Percentiles rank a stretch among this genome's conserved stretches.
phyloP scores from a whole-genome alignment of 2,797 vertebrate genomes.

The Ctenosaura bakeri region DNA sequence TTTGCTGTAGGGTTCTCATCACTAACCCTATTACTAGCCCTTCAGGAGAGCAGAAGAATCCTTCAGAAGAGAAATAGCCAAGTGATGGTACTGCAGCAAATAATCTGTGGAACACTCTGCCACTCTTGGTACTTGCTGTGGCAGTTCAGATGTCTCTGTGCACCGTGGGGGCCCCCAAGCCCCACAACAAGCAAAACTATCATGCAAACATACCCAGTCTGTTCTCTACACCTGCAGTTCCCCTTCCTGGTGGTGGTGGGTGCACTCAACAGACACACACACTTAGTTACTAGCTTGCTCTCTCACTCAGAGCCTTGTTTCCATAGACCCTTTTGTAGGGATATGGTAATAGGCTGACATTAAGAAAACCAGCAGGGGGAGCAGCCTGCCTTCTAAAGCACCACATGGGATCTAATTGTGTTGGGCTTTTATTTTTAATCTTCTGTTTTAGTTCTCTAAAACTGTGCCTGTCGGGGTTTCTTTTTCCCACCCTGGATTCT shows the following conservation, averaged over 20 bases:
- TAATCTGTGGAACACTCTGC: background rate
- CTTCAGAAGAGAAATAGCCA: background rate
- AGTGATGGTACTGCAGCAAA: background rate
- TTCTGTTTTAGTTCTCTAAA: constrained; percentile 42
- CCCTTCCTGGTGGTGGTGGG: background rate
- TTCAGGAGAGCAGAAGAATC: background rate
- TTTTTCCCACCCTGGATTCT: constrained; percentile 13
- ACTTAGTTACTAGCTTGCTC: background rate
- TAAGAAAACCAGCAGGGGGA: background rate
- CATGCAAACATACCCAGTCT: fast-evolving
- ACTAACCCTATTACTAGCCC: background rate
- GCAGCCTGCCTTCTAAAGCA: constrained; percentile 3
- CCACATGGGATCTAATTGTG: background rate
- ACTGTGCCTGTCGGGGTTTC: background rate
- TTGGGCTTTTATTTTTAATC: constrained; percentile 28
- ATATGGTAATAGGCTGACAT: background rate
- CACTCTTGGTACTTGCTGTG: background rate
- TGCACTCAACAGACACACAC: background rate
- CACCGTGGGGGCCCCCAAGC: background rate
- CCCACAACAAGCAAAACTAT: background rate
- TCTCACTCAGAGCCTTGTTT: background rate
- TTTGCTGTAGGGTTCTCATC: background rate
- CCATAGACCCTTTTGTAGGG: background rate
- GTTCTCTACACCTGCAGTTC: constrained; percentile 2
- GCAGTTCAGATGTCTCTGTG: background rate